These are phyloP conservation scores for Epizoanthus rinbou DNA, from an alignment of 92 coral and sea anemone genomes.

Conservation along the genomic window DNA sequence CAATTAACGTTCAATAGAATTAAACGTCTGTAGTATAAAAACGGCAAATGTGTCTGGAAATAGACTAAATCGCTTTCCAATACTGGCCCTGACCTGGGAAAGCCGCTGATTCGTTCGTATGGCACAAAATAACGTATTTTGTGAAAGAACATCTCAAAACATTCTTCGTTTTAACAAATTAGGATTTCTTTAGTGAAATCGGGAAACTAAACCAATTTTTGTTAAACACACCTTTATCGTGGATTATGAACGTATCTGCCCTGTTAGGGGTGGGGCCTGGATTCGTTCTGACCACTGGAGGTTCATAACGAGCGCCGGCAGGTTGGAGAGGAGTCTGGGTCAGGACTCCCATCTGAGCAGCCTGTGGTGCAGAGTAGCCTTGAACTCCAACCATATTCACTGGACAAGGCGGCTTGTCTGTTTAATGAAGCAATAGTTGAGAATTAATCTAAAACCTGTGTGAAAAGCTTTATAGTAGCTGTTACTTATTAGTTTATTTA, in stretches of 20 bases:
- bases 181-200: not conserved
- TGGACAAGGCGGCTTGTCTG: constrained; percentile 47
- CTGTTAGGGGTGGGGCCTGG: constrained; percentile 44
- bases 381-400: constrained; percentile 35
- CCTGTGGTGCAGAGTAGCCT: constrained; percentile 4
- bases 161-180: not conserved
- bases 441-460: too few relatives aligned
- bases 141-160: not conserved
- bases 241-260: constrained; percentile 9
- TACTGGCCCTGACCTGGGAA: too few relatives aligned
- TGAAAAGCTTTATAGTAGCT: too few relatives aligned
- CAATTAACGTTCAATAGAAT: too few relatives aligned
- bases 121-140: not conserved
- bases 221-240: constrained; percentile 12
- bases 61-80: too few relatives aligned
- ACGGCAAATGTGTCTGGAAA: too few relatives aligned
- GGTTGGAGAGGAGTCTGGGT: constrained; percentile 13
- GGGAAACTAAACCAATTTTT: not conserved
- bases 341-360: constrained; percentile 8
- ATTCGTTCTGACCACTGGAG: constrained; percentile 38
- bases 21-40: too few relatives aligned
- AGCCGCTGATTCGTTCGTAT: too few relatives aligned
- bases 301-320: constrained; percentile 14
- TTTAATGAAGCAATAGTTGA: not conserved
- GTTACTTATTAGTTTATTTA: too few relatives aligned